Base-by-base conservation (phyloP, 1,140 invertebrate genomes). In the Zaprionus ghesquierei region DNA sequence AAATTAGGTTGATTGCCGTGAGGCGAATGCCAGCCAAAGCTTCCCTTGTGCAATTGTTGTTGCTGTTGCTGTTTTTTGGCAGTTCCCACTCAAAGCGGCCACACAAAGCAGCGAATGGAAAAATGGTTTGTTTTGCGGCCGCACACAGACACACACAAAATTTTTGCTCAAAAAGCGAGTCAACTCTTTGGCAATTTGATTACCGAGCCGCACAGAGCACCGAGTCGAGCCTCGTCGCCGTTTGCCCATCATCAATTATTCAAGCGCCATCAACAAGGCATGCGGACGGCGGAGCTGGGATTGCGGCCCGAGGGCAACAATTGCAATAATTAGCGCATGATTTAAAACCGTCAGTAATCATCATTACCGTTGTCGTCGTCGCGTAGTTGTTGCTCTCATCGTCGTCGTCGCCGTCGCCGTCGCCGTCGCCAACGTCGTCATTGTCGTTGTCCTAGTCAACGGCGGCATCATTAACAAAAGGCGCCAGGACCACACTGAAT, bases 271-370 rank as follows among this genome's bases (percentile, higher is more conserved):
- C 77, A 85, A 73, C 73, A 59, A 33, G 53, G 54, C 12, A 15
- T 23, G 38, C 33, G 50, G 50, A 38, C n/a, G n/a, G 29, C 12
- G 13, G 51, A 15, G 41, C 22, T 31, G 33, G 46, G 60, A 49
- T 49, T 56, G 50, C 51, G 58, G 31, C 44, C 59, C 69, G 55
- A 46, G 64, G 70, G 69, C 84, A 79, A 84, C 84, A 89, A 89
- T 89, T 84, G 84, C 84, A 89, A 89, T 89, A 89, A 89, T 89
- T 89, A 89, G 84, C 84, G 84, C 61, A 89, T 89, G 84, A 89
- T 89, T 89, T 89, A 89, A 89, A 89, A 89, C 84, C 84, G 81
- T 72, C 84, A 89, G 84, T 84, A 89, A 89, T 89, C 84, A 89
- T 89, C 84, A 89, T 89, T 89, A 89, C 79, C 69, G 72, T 62